Percentiles rank a stretch among this genome's conserved stretches.
phyloP scores from a whole-genome alignment of 2,113 vertebrate species.

The Dasyprocta punctata region DNA sequence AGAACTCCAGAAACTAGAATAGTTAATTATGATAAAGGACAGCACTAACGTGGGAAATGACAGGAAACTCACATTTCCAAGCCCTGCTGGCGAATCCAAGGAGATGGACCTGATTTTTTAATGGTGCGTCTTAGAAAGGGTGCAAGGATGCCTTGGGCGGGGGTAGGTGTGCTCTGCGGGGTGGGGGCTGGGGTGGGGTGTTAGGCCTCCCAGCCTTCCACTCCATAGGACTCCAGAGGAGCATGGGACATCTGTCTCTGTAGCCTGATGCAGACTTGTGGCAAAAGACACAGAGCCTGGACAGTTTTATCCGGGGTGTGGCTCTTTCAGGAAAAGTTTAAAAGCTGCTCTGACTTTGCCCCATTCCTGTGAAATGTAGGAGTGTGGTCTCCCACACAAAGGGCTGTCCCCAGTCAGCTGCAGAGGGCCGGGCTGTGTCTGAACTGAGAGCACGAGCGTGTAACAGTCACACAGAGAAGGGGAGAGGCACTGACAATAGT shows the following conservation, averaged over 20 bases:
- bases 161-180: rapidly evolving
- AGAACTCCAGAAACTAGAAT: not conserved
- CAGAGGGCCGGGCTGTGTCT: not conserved
- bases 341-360: not conserved
- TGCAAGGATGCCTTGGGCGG: rapidly evolving
- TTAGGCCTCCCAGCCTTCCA: too few species aligned
- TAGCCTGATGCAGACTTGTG: not conserved
- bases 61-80: not conserved
- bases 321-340: not conserved
- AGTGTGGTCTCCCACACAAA: not conserved
- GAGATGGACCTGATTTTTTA: not conserved
- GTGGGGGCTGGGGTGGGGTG: not conserved
- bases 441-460: not conserved
- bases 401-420: not conserved
- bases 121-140: not conserved
- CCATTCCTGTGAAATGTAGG: not conserved
- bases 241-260: not conserved
- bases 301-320: too few species aligned
- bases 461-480: not conserved
- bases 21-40: not conserved
- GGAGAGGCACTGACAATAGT: too few species aligned
- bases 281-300: not conserved
- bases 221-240: not conserved
- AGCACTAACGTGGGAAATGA: not conserved
- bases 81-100: not conserved